phyloP scores from a whole-genome alignment of 2,888 invertebrate species.

The Metopia argyrocephala region DNA sequence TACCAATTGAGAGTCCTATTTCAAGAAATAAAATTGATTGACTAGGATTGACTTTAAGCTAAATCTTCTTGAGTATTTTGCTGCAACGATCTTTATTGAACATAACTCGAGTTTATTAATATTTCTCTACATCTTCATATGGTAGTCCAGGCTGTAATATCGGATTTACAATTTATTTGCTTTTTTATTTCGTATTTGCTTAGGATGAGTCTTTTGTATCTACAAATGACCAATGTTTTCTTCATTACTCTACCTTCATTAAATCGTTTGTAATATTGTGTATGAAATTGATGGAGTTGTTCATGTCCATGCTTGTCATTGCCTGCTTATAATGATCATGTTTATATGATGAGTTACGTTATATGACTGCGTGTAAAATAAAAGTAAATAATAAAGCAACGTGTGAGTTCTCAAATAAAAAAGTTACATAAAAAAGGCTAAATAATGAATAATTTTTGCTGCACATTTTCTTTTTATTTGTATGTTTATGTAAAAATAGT shows the following conservation, averaged over 20 bases:
- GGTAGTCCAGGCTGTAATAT: background rate
- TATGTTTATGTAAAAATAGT: constrained; percentile 36
- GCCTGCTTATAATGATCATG: background rate
- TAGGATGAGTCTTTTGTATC: background rate
- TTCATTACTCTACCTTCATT: background rate
- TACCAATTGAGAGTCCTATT: too few species aligned
- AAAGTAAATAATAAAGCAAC: constrained; percentile 36
- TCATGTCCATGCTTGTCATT: background rate
- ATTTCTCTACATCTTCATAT: too few species aligned
- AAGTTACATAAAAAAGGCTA: background rate
- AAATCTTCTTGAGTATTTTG: too few species aligned
- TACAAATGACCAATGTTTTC: background rate
- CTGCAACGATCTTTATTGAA: too few species aligned
- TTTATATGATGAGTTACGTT: background rate
- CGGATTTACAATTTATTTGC: background rate
- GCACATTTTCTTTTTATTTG: background rate
- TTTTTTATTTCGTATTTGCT: background rate
- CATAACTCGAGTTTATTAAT: too few species aligned
- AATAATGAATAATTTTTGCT: constrained; percentile 22
- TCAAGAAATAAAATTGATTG: too few species aligned
- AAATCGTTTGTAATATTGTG: constrained; percentile 14
- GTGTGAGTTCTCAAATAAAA: constrained; percentile 53
- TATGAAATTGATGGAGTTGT: constrained; percentile 37
- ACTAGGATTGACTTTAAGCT: too few species aligned
- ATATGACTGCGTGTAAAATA: constrained; percentile 33